A percentile compares a stretch with the other conserved stretches of the same genome.
These are phyloP conservation scores for Pollimyrus isidori DNA, from an alignment of 2,113 vertebrate species.

Conservation along the genomic window DNA sequence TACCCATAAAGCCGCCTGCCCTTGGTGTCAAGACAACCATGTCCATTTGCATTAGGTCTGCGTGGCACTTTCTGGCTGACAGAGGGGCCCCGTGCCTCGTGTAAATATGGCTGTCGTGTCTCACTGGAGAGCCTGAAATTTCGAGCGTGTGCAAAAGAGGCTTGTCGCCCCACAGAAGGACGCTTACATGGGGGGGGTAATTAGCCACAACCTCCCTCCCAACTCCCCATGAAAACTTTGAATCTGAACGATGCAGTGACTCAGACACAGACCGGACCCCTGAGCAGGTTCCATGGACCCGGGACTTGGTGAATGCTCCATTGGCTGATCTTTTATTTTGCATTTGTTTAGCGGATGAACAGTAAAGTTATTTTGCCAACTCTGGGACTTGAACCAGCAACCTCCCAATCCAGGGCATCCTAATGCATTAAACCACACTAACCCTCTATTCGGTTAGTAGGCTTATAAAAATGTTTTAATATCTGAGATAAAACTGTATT, in stretches of 20 bases:
- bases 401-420: background rate
- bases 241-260: background rate
- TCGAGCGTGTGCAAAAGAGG: background rate
- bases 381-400: background rate
- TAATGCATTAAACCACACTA: background rate
- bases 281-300: background rate
- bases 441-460: background rate
- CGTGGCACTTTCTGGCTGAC: constrained; percentile 24
- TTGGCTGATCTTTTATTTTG: background rate
- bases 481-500: background rate
- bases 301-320: background rate
- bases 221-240: background rate
- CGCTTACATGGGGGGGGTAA: background rate
- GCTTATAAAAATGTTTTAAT: background rate
- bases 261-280: background rate
- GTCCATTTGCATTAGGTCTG: constrained; percentile 35
- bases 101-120: background rate
- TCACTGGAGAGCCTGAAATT: background rate
- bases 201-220: background rate
- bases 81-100: background rate
- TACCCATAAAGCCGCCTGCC: constrained; percentile 22
- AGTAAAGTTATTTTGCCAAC: background rate
- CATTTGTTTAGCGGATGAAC: background rate
- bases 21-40: constrained; percentile 31
- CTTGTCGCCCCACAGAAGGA: background rate